Base-by-base conservation (phyloP, 2,888 invertebrate genomes). In the Drosophila diplacantha region DNA sequence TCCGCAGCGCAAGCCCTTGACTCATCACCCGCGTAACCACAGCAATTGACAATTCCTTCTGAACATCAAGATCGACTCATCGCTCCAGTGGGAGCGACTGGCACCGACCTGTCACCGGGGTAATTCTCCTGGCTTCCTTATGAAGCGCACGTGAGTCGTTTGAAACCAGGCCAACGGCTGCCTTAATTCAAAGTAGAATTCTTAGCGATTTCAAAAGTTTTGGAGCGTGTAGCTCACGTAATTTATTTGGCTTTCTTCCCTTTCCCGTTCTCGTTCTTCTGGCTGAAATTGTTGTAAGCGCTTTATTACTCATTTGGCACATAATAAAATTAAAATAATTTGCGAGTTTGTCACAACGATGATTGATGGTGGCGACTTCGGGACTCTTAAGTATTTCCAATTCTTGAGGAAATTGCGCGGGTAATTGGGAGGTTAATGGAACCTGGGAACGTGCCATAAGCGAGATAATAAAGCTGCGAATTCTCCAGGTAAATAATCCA, bases 191-290 rank as follows among this genome's bases (percentile, higher is more conserved):
- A 16, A 22, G 34, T 39, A 29, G 4, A 39, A 44, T 63, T 44
- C 46, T 47, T 24, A 11, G 67, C 44, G 64, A 65, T 72, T 69
- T 47, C 18, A 32, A 6, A 50, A 67, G 58, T 65, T 74, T 64
- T 74, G 64, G 76, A 79, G 80, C 76, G 80, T 76, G 82, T 74
- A 80, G 75, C 68, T 61, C 72, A 70, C 60, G 72, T 81, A 76
- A 81, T 81, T 76, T 62, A 69, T 71, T 75, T 76, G 46, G 52
- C 41, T 38, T 41, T 44, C 51, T 37, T 43, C 14, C 39, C 55
- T 26, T n/a, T 14, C 11, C 1, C 41, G 35, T 43, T 34, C 35
- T 31, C 50, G 26, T 38, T 51, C 51, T 52, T 52, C 38, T 24
- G 51, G 18, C 26, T 31, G 24, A 32, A 18, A 37, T 50, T 64